Percentiles rank a stretch among this genome's conserved stretches.
phyloP scores from a whole-genome alignment of 2,113 vertebrate species.

The Scomber japonicus region DNA sequence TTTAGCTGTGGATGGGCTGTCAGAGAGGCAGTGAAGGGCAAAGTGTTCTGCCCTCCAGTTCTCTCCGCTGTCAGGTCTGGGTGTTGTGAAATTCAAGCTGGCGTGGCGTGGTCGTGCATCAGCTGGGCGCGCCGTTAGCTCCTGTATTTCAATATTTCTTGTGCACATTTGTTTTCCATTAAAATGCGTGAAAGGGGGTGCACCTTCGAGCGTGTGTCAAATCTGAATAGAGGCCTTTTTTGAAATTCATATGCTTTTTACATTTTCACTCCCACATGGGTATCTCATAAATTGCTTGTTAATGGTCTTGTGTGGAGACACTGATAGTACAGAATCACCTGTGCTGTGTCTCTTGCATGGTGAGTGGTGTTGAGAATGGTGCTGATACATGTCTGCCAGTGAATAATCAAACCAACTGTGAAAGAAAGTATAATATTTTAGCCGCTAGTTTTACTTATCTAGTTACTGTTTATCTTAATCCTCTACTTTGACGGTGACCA shows the following conservation, averaged over 20 bases:
- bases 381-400: too few species aligned
- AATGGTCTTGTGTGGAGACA: too few species aligned
- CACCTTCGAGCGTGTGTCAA: neutral
- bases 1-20: slow-evolving; percentile 35
- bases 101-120: neutral
- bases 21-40: slow-evolving; percentile 33
- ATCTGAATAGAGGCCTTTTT: neutral
- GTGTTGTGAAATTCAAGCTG: neutral
- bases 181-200: neutral
- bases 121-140: neutral
- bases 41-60: slow-evolving; percentile 14
- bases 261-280: neutral
- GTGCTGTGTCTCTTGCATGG: too few species aligned
- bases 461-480: neutral
- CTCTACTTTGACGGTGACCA: neutral
- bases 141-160: neutral
- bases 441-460: too few species aligned
- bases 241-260: neutral
- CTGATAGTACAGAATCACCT: too few species aligned
- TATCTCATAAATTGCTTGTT: too few species aligned
- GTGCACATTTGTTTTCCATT: neutral
- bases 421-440: too few species aligned
- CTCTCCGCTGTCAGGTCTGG: slow-evolving; percentile 24
- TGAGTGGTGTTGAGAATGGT: too few species aligned
- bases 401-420: too few species aligned